A percentile compares a stretch with the other conserved stretches of the same genome.
Evolutionary conservation across 1,140 invertebrate species (phyloP).

Genomic region (Drosophila novamexicana): DNA sequence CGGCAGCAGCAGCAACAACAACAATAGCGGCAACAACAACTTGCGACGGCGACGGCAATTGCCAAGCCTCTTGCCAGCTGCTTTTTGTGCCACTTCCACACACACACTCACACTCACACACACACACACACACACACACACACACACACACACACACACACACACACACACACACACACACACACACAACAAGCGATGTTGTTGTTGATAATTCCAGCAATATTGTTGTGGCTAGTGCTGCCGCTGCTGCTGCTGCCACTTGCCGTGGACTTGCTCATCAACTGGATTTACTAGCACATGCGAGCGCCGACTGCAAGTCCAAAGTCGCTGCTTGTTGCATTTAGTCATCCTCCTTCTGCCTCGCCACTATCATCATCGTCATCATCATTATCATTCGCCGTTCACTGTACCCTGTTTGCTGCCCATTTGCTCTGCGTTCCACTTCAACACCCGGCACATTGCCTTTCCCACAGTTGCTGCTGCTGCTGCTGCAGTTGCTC

Average conservation of each 20-base stretch:
- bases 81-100: constrained; percentile 69
- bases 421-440: constrained; percentile 68
- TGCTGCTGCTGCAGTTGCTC: constrained; percentile 13
- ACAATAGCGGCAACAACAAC: constrained; percentile 36
- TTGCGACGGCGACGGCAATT: constrained; percentile 57
- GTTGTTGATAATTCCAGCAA: constrained; percentile 59
- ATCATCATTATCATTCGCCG: constrained; percentile 5
- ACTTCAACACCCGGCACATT: constrained; percentile 73
- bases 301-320: constrained; percentile 52
- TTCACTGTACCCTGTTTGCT: constrained; percentile 18
- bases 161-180: constrained; percentile 36
- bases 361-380: constrained; percentile 10
- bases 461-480: constrained; percentile 68
- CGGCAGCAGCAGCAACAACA: constrained; percentile 35
- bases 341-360: constrained; percentile 65
- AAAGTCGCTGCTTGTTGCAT: constrained; percentile 77
- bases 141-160: constrained; percentile 28
- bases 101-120: constrained; percentile 20
- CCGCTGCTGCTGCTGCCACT: constrained; percentile 60
- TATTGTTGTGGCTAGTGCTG: constrained; percentile 38
- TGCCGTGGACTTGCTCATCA: constrained; percentile 78
- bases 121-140: constrained; percentile 23
- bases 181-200: constrained; percentile 37
- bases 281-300: constrained; percentile 64
- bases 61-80: constrained; percentile 66